Base-by-base conservation (phyloP, 2,113 vertebrate genomes). In the Oriolus oriolus region DNA sequence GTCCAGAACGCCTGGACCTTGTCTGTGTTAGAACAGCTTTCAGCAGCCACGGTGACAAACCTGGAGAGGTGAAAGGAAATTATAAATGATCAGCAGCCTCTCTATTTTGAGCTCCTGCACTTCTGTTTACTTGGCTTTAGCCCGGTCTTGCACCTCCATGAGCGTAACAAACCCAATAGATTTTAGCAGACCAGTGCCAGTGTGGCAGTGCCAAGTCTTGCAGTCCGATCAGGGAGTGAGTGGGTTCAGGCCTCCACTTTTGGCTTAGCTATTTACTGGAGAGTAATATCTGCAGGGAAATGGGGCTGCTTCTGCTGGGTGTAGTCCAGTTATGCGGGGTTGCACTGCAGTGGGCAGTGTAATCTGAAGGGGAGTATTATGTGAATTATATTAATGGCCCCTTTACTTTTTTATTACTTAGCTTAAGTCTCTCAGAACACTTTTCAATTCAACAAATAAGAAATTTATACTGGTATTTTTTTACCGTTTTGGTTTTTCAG, bases 401-500 rank as follows among this genome's bases (percentile, higher is more conserved):
- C 37, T 87, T 76, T 61, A 64, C 10, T 44, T 54, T 80, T 68
- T 47, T 39, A 31, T 47, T 84, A 56, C 56, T 56, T 54, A 31
- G 11, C 52, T 64, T 30, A 59, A 74, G 19, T 61, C 76, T n/a
- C 28, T 83, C 50, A n/a, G 45, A 71, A 61, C 23, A 20, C 4
- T 68, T 65, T 15, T 18, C 70, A 73, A 23, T 83, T 91, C 37
- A 87, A 49, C 41, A 76, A 80, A 53, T 33, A 54, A 50, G 27
- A 50, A 19, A 35, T 78, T 75, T 64, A 65, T 52, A 28, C 13
- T 2, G 2, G 3, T 8, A 0, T 11, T 54, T 80, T 95, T 94
- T 79, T 49, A 13, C 70, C 68, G 31, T 49, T 97, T 95, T 64
- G 27, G 41, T 66, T 90, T 87, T 95, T 89, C 41, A 70, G 50